Evolutionary conservation across 2,888 invertebrate species (phyloP), one percentile per base, ranked within the genome.

Genomic region (Dione vanillae): DNA sequence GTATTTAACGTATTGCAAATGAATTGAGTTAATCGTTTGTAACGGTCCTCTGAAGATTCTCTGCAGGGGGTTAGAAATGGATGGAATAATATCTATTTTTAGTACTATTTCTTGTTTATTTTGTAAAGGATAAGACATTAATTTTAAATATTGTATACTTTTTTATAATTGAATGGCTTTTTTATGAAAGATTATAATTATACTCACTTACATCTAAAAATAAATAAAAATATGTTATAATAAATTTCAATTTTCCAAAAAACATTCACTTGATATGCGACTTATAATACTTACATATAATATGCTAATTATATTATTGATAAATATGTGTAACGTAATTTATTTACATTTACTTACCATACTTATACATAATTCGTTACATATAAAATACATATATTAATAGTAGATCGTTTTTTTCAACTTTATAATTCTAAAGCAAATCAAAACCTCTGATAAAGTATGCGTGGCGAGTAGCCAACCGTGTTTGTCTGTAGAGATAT

Each of bases 21-120:
- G 85, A 87, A 91, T 89, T 84, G 83, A 84, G 85, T 85, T 88
- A 88, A 90, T 89, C 88, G 87, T 82, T 83, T 78, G 77, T 82
- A 84, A 72, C 72, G 75, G 70, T 75, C 67, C 65, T 67, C 59
- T 64, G 70, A 70, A 72, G 68, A 74, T 70, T 64, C 68, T 47
- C 70, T 47, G 45, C 61, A 19, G 69, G 65, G 71, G 67, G 51
- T 68, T n/a, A 62, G 67, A 61, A 43, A 67, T 71, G 43, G 58
- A 67, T 68, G 64, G 64, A 54, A 68, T 74, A 74, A 74, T 70
- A 62, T 66, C 66, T 72, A 72, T 51, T 65, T 54, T 35, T 65
- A 52, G 49, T 49, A 52, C 65, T 59, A 67, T 65, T 35, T n/a
- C 27, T 67, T 64, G 69, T 54, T 9, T 54, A 45, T 20, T 52